Evolutionary conservation across 2,888 invertebrate species (phyloP), one percentile per base, ranked within the genome.

Genomic region (Drosophila recens): DNA sequence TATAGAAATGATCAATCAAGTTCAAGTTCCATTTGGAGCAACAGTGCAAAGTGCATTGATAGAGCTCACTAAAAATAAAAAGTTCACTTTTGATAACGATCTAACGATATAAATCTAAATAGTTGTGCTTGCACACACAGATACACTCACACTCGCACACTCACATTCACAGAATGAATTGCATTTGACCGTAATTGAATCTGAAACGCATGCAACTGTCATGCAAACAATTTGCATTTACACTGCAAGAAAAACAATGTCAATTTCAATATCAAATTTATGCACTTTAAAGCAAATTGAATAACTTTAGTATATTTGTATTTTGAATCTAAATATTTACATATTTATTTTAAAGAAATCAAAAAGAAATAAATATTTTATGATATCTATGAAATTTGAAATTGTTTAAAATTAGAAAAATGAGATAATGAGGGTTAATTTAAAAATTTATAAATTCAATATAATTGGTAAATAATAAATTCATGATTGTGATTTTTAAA

Each of bases 21-120:
- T 52, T 43, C 53, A 65, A 67, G 27, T 53, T 66, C n/a, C 62
- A 70, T 20, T 65, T 42, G 34, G 23, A 56, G 45, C 53, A 36
- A 62, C 62, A 63, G 75, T 52, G 54, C 64, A 75, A 72, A 71
- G 72, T 72, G 76, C 75, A 75, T 63, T 67, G 67, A 61, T 67
- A 75, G 54, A 36, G 34, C 62, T 38, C 38, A 46, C 53, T 58
- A 51, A 57, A 51, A 36, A 9, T 58, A 54, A 57, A 51, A 36
- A 9, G 3, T 62, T 38, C 43, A 40, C 27, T 49, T 51, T 33
- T 45, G 67, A 62, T 62, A 58, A 23, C 46, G 45, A 62, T 74
- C 17, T 38, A 42, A 54, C 36, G 56, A 65, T 72, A 61, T 51
- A n/a, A 20, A 23, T 52, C 45, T 36, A 20, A 54, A 23, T 27